These are phyloP conservation scores for Urocitellus parryii DNA, from an alignment of 2,113 vertebrate species.

Conservation along the genomic window DNA sequence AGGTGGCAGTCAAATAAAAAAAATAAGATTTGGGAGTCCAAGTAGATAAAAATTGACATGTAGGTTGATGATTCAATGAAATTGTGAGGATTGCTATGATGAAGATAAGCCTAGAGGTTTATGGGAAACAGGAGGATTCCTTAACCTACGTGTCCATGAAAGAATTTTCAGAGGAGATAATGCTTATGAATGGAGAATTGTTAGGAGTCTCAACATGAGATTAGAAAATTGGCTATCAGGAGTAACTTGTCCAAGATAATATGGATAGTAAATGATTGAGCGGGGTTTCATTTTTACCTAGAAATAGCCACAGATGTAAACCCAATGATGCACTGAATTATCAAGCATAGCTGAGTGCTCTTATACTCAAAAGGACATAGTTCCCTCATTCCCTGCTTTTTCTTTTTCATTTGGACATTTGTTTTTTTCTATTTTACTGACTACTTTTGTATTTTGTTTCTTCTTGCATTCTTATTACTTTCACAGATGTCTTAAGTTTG, in stretches of 20 bases:
- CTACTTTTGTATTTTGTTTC: not conserved
- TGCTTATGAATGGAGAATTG: not conserved
- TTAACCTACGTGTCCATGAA: not conserved
- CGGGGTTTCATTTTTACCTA: not conserved
- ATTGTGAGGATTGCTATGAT: not conserved
- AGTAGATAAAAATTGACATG: not conserved
- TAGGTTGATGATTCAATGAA: not conserved
- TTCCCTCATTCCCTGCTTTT: not conserved
- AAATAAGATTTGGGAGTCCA: not conserved
- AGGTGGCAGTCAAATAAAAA: not conserved
- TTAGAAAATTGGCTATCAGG: not conserved
- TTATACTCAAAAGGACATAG: not conserved
- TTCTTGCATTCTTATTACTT: not conserved
- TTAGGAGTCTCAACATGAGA: not conserved
- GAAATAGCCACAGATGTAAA: not conserved
- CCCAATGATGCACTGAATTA: not conserved
- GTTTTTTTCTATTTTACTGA: not conserved
- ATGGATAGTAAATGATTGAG: not conserved
- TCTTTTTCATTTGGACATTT: not conserved
- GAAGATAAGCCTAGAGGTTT: not conserved
- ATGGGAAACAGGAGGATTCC: not conserved
- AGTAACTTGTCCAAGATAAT: not conserved
- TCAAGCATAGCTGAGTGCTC: not conserved
- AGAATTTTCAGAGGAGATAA: not conserved
- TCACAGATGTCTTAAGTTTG: not conserved